A percentile compares a stretch with the other conserved stretches of the same genome.
Conservation (phyloP, 2,888 invertebrate species). For the Blastobasis lacticolella region DNA sequence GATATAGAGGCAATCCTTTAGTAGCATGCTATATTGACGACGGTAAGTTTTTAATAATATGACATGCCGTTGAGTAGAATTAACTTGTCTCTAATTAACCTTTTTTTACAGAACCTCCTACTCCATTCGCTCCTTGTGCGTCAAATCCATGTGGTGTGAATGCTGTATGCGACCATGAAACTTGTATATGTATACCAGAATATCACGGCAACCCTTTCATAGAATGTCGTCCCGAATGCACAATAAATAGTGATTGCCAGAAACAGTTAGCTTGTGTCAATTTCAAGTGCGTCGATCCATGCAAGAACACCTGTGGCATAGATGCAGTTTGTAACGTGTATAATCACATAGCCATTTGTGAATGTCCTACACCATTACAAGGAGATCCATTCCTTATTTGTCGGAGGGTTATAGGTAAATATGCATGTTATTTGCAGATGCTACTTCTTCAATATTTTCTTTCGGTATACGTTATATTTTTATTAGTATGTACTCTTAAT, state of each 20-base stretch:
- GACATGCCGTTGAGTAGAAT: background rate
- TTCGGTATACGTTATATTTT: background rate
- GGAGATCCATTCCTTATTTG: constrained; percentile 88
- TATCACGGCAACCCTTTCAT: constrained; percentile 79
- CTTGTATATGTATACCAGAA: constrained; percentile 76
- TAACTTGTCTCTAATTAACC: background rate
- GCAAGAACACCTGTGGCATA: constrained; percentile 79
- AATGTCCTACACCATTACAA: constrained; percentile 80
- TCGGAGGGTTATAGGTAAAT: constrained; percentile 65
- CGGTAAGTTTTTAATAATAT: constrained; percentile 30
- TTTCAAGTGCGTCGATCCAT: constrained; percentile 84
- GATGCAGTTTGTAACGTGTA: constrained; percentile 83
- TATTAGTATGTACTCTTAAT: background rate
- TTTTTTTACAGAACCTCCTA: constrained; percentile 46
- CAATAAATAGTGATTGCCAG: constrained; percentile 81
- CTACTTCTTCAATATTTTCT: background rate
- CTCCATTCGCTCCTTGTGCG: constrained; percentile 70
- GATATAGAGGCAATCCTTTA: constrained; percentile 84
- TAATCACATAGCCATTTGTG: constrained; percentile 85
- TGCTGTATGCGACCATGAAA: constrained; percentile 71
- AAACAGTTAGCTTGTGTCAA: constrained; percentile 81
- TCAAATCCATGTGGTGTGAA: constrained; percentile 80
- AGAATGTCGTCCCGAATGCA: constrained; percentile 86
- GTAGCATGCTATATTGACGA: constrained; percentile 51
- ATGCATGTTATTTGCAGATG: background rate